Percentiles rank a stretch among this genome's conserved stretches.
Evolutionary conservation across 2,113 vertebrate genomes (phyloP).

Genomic region (Heterotilapia buettikoferi): DNA sequence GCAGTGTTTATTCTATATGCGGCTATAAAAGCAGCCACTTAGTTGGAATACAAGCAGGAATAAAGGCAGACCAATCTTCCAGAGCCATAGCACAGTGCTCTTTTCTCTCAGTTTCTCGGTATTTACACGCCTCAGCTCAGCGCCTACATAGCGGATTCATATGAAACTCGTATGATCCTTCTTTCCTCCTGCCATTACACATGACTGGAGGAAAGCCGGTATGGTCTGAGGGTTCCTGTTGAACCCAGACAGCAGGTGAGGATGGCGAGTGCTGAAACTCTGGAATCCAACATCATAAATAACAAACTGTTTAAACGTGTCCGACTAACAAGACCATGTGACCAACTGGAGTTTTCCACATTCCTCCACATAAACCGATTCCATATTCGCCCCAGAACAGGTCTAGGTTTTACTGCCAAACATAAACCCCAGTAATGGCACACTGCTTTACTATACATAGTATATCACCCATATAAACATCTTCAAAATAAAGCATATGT

Average conservation of each 20-base stretch:
- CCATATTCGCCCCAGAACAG: constrained; percentile 26
- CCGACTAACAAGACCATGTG: constrained; percentile 38
- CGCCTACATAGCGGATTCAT: not conserved
- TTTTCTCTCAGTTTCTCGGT: not conserved
- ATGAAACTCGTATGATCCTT: not conserved
- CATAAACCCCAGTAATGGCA: constrained; percentile 36
- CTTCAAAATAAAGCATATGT: constrained; percentile 2
- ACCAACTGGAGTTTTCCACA: constrained; percentile 43
- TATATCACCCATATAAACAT: constrained; percentile 36
- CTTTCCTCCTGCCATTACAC: not conserved
- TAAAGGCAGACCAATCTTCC: constrained; percentile 17
- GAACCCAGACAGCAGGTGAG: constrained; percentile 48
- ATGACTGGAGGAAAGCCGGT: not conserved
- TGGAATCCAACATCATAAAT: constrained; percentile 55
- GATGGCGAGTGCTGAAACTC: constrained; percentile 33
- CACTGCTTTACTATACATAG: not conserved
- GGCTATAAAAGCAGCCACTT: constrained; percentile 36
- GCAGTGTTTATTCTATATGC: constrained; percentile 39
- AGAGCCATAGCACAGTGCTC: not conserved
- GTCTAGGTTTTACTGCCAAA: constrained; percentile 27
- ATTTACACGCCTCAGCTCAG: not conserved
- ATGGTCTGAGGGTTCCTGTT: constrained; percentile 19
- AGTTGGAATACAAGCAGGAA: not conserved
- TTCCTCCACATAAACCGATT: constrained; percentile 39
- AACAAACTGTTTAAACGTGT: constrained; percentile 36